Evolutionary conservation across 2,888 invertebrate species (phyloP).

Genomic region (Hyposoter dolosus): DNA sequence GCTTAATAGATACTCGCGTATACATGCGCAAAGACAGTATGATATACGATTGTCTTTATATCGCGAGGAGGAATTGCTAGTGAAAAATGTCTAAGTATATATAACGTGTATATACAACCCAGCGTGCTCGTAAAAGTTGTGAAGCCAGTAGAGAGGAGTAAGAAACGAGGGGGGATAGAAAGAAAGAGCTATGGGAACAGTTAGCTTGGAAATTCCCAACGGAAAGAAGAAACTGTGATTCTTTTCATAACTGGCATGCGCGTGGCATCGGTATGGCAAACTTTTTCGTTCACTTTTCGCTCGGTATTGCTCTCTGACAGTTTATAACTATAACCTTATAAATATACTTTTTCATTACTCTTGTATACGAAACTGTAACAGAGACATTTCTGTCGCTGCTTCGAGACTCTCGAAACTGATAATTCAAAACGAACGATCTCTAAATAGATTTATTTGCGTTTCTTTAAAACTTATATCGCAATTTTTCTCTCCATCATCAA

Average conservation of each 20-base stretch:
- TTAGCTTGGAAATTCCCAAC: slow-evolving; percentile 43
- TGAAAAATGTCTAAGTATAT: slow-evolving; percentile 49
- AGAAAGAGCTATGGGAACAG: slow-evolving; percentile 44
- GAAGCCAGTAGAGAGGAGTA: neutral
- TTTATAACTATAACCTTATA: slow-evolving; percentile 15
- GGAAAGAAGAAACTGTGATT: slow-evolving; percentile 54
- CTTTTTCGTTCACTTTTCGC: slow-evolving; percentile 51
- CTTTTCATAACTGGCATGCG: slow-evolving; percentile 57
- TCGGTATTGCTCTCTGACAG: slow-evolving; percentile 27
- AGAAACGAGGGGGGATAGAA: neutral
- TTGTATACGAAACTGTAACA: neutral
- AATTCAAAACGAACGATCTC: slow-evolving; percentile 1
- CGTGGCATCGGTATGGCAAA: slow-evolving; percentile 35
- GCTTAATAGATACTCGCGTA: slow-evolving; percentile 20
- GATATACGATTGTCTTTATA: slow-evolving; percentile 39
- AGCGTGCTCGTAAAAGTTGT: slow-evolving; percentile 35
- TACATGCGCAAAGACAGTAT: slow-evolving; percentile 14
- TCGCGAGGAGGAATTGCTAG: slow-evolving; percentile 21
- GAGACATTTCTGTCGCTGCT: slow-evolving; percentile 17
- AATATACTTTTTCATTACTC: slow-evolving; percentile 32
- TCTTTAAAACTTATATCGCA: too few relatives aligned
- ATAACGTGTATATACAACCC: neutral
- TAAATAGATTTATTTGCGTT: neutral
- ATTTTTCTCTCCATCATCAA: neutral
- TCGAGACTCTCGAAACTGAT: neutral